Percentiles rank a stretch among this genome's conserved stretches.
phyloP scores from a whole-genome alignment of 2,888 invertebrate genomes.

The Antheraea yamamai region DNA sequence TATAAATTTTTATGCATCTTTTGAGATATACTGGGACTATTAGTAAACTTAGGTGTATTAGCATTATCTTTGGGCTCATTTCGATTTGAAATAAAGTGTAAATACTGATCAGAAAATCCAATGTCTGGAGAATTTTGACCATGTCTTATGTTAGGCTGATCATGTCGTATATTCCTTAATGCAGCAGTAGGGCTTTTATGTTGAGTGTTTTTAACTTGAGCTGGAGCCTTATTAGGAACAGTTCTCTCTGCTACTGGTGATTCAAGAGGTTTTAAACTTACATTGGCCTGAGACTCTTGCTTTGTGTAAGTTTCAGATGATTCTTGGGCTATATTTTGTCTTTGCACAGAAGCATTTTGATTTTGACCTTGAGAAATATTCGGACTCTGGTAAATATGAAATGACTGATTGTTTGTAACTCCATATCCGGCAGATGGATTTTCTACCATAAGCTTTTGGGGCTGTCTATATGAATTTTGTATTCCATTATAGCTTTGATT shows the following conservation, averaged over 20 bases:
- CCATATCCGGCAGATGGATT: slow-evolving; percentile 52
- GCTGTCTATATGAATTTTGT: slow-evolving; percentile 65
- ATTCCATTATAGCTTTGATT: slow-evolving; percentile 61
- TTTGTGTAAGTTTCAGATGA: slow-evolving; percentile 50
- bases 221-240: slow-evolving; percentile 44
- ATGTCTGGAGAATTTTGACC: slow-evolving; percentile 71
- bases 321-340: slow-evolving; percentile 45
- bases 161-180: slow-evolving; percentile 72
- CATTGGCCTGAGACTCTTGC: slow-evolving; percentile 45
- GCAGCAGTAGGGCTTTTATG: slow-evolving; percentile 70
- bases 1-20: slow-evolving; percentile 80
- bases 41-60: slow-evolving; percentile 78
- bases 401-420: slow-evolving; percentile 53
- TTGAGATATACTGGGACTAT: slow-evolving; percentile 76
- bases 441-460: slow-evolving; percentile 59
- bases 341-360: slow-evolving; percentile 47
- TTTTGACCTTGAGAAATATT: slow-evolving; percentile 59
- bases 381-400: slow-evolving; percentile 75
- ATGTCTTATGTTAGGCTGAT: slow-evolving; percentile 67
- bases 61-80: slow-evolving; percentile 80
- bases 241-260: slow-evolving; percentile 46
- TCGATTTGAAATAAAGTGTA: slow-evolving; percentile 75
- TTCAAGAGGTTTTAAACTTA: slow-evolving; percentile 44
- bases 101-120: slow-evolving; percentile 77
- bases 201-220: slow-evolving; percentile 50